Evolutionary conservation across 2,888 invertebrate species (phyloP).

Genomic region (Dasypolia templi): DNA sequence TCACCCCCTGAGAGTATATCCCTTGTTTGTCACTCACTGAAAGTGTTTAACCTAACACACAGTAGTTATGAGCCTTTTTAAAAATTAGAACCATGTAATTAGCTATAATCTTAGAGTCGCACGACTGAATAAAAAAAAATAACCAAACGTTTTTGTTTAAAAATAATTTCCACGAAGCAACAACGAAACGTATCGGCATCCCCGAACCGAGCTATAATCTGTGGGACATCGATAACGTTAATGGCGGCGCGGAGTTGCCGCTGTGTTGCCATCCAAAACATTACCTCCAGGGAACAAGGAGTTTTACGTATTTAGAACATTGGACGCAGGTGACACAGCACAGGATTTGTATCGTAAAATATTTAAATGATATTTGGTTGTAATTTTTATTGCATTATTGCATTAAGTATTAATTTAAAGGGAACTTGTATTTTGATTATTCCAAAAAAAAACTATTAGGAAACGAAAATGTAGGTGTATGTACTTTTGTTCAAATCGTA

Average conservation of each 20-base stretch:
- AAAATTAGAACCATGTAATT: background rate
- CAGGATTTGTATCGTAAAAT: background rate
- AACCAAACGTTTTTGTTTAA: background rate
- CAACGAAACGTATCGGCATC: conserved; percentile 63
- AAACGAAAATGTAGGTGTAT: background rate
- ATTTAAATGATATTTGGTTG: background rate
- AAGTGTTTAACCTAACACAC: no score
- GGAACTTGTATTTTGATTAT: background rate
- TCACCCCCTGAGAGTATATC: no score
- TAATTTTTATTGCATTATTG: background rate
- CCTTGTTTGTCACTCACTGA: no score
- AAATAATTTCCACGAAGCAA: conserved; percentile 15
- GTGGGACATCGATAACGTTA: conserved; percentile 67
- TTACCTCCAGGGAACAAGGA: conserved; percentile 16
- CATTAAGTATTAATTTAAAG: no score
- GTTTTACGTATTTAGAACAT: background rate
- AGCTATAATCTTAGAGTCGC: background rate
- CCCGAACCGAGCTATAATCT: conserved; percentile 65
- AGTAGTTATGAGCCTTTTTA: no score
- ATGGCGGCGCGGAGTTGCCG: conserved; percentile 60
- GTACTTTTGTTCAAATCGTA: background rate
- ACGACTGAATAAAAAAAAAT: background rate
- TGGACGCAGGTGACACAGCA: no score
- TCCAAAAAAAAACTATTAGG: background rate
- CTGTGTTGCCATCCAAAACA: conserved; percentile 40